Percentiles rank a stretch among this genome's conserved stretches.
Evolutionary conservation across 2,888 invertebrate species (phyloP).

Genomic region (Anorthoa munda): DNA sequence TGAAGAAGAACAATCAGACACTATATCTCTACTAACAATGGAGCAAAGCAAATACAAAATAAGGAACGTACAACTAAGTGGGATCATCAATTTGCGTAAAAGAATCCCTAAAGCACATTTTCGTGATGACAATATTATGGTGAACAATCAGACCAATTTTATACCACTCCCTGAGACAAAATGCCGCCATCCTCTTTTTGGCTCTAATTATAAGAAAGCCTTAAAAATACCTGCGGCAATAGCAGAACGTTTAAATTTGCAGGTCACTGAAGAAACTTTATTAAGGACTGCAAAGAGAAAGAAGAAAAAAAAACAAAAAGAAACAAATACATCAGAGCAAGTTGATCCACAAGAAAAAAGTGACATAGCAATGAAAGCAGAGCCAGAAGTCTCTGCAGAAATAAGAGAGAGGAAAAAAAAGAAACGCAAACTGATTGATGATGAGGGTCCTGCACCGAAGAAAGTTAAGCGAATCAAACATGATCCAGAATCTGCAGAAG

Average conservation of each 20-base stretch:
- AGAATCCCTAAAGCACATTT: slow-evolving; percentile 81
- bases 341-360: slow-evolving; percentile 35
- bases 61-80: slow-evolving; percentile 71
- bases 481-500: slow-evolving; percentile 74
- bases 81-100: slow-evolving; percentile 76
- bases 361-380: slow-evolving; percentile 36
- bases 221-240: slow-evolving; percentile 76
- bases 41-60: slow-evolving; percentile 67
- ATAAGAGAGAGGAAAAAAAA: slow-evolving; percentile 70
- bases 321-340: slow-evolving; percentile 20
- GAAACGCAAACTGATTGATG: slow-evolving; percentile 70
- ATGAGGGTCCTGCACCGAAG: slow-evolving; percentile 59
- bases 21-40: slow-evolving; percentile 69
- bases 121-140: slow-evolving; percentile 72
- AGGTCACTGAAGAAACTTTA: slow-evolving; percentile 22
- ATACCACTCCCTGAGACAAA: slow-evolving; percentile 85
- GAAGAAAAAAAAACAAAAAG: slow-evolving; percentile 63
- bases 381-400: slow-evolving; percentile 41
- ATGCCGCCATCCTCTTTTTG: slow-evolving; percentile 85
- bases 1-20: slow-evolving; percentile 65
- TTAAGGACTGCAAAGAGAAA: slow-evolving; percentile 40
- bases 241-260: slow-evolving; percentile 69
- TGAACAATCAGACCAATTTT: slow-evolving; percentile 76
- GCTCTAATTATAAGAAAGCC: slow-evolving; percentile 79
- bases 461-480: slow-evolving; percentile 74